Evolutionary conservation across 2,113 vertebrate genomes (phyloP), one percentile per base, ranked within the genome.

Genomic region (Oceanites oceanicus): DNA sequence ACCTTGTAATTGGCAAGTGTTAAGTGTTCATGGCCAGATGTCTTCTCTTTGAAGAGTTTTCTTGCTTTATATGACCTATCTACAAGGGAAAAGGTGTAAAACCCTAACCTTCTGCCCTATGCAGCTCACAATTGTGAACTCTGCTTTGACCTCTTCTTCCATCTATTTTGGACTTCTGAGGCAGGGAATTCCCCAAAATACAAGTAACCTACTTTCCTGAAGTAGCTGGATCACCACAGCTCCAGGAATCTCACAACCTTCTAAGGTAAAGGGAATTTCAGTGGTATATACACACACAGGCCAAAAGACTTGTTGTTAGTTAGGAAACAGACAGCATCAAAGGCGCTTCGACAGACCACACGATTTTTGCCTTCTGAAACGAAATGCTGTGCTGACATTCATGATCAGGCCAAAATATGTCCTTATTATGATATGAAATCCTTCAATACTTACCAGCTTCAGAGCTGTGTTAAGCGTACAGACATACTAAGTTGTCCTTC

Each of bases 401-500:
- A 0, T 23, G 50, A 67, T 18, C 36, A n/a, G 82, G 55, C 34
- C 58, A 50, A 62, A 67, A 34, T 1, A 74, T 38, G 38, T n/a
- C 71, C 62, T 75, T 16, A 40, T 15, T 29, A 34, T 5, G 29
- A 29, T 62, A 40, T 2, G 9, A 84, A 91, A 91, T 79, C 74
- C 88, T n/a, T n/a, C 85, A 50, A 11, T 42, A 74, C 90, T 93
- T 49, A 95, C 88, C 94, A 61, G 21, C 63, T 53, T 49, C 87
- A 49, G 58, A 76, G 86, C 72, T 7, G 14, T 0, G 7, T 49
- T 44, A 92, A 49, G 68, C 81, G 75, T 47, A 25, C 65, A 70
- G 67, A 34, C 45, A 36, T 32, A 13, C 27, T 29, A 18, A 83
- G 44, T 2, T 71, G 90, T 38, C 72, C 88, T 81, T 40, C 88